A percentile compares a stretch with the other conserved stretches of the same genome.
These are phyloP conservation scores for Pollenia griseotomentosa DNA, from an alignment of 2,888 invertebrate species.

Conservation along the genomic window DNA sequence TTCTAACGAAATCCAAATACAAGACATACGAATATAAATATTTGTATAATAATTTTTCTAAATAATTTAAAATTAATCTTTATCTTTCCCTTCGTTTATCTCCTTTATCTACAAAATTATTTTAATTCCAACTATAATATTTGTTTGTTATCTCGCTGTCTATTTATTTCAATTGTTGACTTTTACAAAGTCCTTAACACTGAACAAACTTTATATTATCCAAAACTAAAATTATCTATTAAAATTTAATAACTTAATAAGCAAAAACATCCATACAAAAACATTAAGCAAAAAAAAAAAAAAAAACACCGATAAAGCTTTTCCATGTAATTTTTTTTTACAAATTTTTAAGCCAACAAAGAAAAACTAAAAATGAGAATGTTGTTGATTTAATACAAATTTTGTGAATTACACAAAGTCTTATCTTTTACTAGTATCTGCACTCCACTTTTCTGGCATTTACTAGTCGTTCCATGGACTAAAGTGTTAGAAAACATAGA, in stretches of 20 bases:
- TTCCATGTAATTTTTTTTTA: constrained; percentile 14
- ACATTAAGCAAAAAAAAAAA: not conserved
- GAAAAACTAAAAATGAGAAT: constrained; percentile 2
- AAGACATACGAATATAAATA: too few relatives aligned
- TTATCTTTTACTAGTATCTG: constrained; percentile 35
- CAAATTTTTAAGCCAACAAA: not conserved
- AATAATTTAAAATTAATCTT: not conserved
- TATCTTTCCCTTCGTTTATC: not conserved
- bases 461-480: not conserved
- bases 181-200: constrained; percentile 25
- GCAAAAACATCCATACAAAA: not conserved
- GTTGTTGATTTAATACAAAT: constrained; percentile 55
- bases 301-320: not conserved
- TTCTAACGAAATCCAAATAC: too few relatives aligned
- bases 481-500: not conserved
- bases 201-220: constrained; percentile 13
- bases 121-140: not conserved
- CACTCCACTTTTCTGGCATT: constrained; percentile 4
- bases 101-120: not conserved
- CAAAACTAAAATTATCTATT: constrained; percentile 27
- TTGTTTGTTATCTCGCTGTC: constrained; percentile 13
- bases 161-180: constrained; percentile 28
- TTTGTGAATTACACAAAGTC: constrained; percentile 43
- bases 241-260: constrained; percentile 40
- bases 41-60: too few relatives aligned